Evolutionary conservation across 2,888 invertebrate species (phyloP), one percentile per base, ranked within the genome.

Genomic region (Therioaphis trifolii): DNA sequence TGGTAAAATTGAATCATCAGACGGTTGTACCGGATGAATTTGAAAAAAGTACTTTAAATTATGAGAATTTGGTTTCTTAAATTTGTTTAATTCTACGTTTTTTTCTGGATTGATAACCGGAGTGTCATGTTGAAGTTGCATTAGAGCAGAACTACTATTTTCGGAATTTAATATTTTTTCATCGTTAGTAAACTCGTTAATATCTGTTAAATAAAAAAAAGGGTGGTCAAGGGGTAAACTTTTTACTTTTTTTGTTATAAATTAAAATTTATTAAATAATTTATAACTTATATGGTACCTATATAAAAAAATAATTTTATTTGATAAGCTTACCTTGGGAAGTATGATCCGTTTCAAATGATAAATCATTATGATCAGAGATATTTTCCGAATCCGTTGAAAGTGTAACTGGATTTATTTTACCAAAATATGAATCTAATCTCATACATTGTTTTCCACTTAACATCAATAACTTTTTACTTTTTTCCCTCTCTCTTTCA

Each of bases 141-240:
- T n/a, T n/a, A n/a, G n/a, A n/a, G n/a, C n/a, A n/a, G n/a, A n/a
- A n/a, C n/a, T n/a, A n/a, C 43, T 43, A 43, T 43, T 43, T 43
- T 43, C 43, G 43, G 43, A 43, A 43, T 7, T 43, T 43, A 7
- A 43, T 43, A 43, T 43, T 43, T 43, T 43, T 43, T 43, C 43
- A 43, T 43, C 43, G 43, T 43, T 43, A 43, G 43, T 43, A 43
- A 43, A 43, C 43, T 43, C 43, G 24, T 58, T 58, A 58, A 58
- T 58, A 58, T 58, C 55, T 58, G 55, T 58, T 58, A 58, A 58
- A 58, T 58, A 58, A 58, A 58, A 58, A 58, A 24, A 58, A 58
- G 24, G 55, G 55, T 58, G 55, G 55, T 58, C 24, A 58, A 58
- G 55, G 21, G 24, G 55, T 21, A 58, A 58, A n/a, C 7, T 58